phyloP scores from a whole-genome alignment of 2,113 vertebrate genomes.

The Brachyhypopomus gauderio region DNA sequence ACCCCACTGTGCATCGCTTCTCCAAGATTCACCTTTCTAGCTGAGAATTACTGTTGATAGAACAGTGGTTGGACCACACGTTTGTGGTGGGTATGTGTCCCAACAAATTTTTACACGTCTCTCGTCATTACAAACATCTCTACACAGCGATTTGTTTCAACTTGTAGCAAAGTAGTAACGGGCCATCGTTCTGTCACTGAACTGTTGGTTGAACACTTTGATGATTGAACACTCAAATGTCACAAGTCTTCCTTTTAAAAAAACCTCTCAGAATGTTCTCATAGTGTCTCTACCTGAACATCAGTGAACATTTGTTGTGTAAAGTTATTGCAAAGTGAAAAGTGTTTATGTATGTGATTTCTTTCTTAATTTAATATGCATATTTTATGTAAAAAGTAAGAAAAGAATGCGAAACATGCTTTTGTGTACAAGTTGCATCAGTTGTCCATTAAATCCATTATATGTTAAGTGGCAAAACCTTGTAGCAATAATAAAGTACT shows the following conservation, averaged over 20 bases:
- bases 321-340: conserved; percentile 55
- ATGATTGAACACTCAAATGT: conserved; percentile 12
- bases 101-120: not conserved
- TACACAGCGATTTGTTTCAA: conserved; percentile 26
- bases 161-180: conserved; percentile 41
- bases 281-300: conserved; percentile 43
- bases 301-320: conserved; percentile 52
- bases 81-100: conserved; percentile 24
- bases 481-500: conserved; percentile 49
- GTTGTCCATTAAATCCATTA: conserved; percentile 31
- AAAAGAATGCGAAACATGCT: not conserved
- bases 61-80: conserved; percentile 17
- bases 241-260: conserved; percentile 47
- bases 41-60: conserved; percentile 19
- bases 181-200: not conserved
- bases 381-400: conserved; percentile 45
- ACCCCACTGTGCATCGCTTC: not conserved
- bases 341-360: conserved; percentile 52
- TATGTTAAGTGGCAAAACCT: conserved; percentile 38
- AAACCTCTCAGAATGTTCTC: conserved; percentile 38
- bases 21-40: conserved; percentile 40
- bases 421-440: conserved; percentile 39
- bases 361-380: conserved; percentile 51
- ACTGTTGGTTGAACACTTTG: not conserved
- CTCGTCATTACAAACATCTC: not conserved